Base-by-base conservation (phyloP, 2,888 invertebrate genomes). In the Drosophila prostipennis region DNA sequence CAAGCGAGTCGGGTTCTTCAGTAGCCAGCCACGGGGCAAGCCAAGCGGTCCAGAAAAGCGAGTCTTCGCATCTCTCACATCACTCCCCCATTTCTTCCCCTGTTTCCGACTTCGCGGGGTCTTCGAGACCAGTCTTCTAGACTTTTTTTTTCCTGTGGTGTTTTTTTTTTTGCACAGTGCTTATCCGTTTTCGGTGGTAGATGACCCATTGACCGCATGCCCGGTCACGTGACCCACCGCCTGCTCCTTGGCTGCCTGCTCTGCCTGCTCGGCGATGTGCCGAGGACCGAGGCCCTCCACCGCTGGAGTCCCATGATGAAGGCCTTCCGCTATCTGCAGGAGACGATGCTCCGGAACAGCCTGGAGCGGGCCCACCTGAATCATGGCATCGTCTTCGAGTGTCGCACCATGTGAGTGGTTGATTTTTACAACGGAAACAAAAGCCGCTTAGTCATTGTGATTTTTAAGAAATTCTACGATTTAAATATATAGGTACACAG, bases 341-440 rank as follows among this genome's bases (percentile, higher is more conserved):
- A 90, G 73, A 76, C 74, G 10, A 90, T 90, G 90, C 76, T 90
- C 11, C 72, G 79, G 1, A 82, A 75, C 16, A 90, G 87, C 52
- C 71, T 90, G 46, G 81, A 89, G 55, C 84, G 89, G 6, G 90
- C 90, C 2, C 82, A 87, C 59, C 80, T 89, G 2, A 90, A 90
- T 58, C 76, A 87, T 40, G 91, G 84, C 7, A 90, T 90, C 16
- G 76, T 90, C 36, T 90, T 90, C 32, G 84, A 90, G 74, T 90
- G 90, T 52, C 90, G 90, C 54, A 89, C 89, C 71, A 80, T 80
- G 90, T 90, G 79, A 89, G 90, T 85, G 29, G 36, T 13, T 23
- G 4, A 13, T 11, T 32, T 10, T 7, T 7, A 7, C 1, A 7
- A 29, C 7, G 6, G 2, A 26, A 5, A 5, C 11, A 7, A 10